phyloP scores from a whole-genome alignment of 2,797 vertebrate species.

The Xiphophorus birchmanni region DNA sequence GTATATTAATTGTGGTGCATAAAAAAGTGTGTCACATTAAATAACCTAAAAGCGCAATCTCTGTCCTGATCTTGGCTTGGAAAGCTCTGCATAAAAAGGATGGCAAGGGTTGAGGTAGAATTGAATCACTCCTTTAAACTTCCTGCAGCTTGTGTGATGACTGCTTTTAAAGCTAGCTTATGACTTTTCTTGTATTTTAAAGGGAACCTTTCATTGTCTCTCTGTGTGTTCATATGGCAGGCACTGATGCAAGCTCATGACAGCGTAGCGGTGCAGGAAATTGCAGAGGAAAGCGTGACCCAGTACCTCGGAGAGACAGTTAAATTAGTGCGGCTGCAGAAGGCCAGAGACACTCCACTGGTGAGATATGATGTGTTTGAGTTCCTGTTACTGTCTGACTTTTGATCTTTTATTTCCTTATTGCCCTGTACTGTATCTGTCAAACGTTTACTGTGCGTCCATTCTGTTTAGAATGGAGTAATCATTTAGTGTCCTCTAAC shows the following conservation, averaged over 20 bases:
- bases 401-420: background rate
- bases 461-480: background rate
- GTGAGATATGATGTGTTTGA: constrained; percentile 76
- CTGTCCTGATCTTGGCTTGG: constrained; percentile 55
- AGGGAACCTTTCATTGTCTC: constrained; percentile 1
- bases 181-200: constrained; percentile 30
- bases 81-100: constrained; percentile 44
- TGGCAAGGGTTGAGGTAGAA: constrained; percentile 12
- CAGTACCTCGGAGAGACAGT: constrained; percentile 90
- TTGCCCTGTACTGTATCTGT: background rate
- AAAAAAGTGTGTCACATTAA: constrained; percentile 58
- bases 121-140: constrained; percentile 19
- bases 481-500: background rate
- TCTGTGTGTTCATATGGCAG: constrained; percentile 72
- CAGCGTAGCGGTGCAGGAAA: constrained; percentile 90
- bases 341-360: constrained; percentile 91
- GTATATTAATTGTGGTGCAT: constrained; percentile 67
- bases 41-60: constrained; percentile 53
- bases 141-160: constrained; percentile 14
- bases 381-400: background rate
- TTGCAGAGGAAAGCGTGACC: constrained; percentile 84
- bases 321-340: constrained; percentile 95
- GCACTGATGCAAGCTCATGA: constrained; percentile 94
- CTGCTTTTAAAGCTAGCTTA: constrained; percentile 16
- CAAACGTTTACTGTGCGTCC: background rate